Evolutionary conservation across 2,113 vertebrate species (phyloP).

Genomic region (Herpetotheres cachinnans): DNA sequence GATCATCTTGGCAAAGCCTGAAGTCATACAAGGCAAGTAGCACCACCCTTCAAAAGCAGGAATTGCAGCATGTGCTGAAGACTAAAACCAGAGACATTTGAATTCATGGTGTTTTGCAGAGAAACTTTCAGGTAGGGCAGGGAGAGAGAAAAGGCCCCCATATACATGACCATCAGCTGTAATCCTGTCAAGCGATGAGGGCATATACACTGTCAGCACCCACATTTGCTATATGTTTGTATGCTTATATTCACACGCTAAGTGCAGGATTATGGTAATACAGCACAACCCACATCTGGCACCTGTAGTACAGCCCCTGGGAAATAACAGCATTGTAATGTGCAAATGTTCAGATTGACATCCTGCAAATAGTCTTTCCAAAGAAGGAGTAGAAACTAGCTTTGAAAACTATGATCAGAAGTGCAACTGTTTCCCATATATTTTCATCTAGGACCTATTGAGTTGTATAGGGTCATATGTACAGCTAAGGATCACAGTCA

Average conservation of each 20-base stretch:
- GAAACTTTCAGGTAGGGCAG: not conserved
- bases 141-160: not conserved
- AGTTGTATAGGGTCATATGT: no score
- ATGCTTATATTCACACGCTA: not conserved
- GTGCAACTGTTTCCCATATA: not conserved
- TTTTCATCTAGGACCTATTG: not conserved
- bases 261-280: not conserved
- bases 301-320: not conserved
- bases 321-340: not conserved
- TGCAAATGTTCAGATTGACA: not conserved
- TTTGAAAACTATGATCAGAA: not conserved
- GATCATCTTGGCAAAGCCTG: not conserved
- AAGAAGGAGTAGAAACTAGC: not conserved
- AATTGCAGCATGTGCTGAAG: not conserved
- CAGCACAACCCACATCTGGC: not conserved
- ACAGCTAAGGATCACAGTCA: not conserved
- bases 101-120: not conserved
- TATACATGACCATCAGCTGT: not conserved
- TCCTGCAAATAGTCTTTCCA: not conserved
- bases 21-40: not conserved
- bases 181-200: rapidly evolving
- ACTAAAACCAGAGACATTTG: not conserved
- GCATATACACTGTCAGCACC: not conserved
- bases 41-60: not conserved
- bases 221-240: not conserved